These are phyloP conservation scores for Gandaritis pyraliata DNA, from an alignment of 2,888 invertebrate species.

Conservation along the genomic window DNA sequence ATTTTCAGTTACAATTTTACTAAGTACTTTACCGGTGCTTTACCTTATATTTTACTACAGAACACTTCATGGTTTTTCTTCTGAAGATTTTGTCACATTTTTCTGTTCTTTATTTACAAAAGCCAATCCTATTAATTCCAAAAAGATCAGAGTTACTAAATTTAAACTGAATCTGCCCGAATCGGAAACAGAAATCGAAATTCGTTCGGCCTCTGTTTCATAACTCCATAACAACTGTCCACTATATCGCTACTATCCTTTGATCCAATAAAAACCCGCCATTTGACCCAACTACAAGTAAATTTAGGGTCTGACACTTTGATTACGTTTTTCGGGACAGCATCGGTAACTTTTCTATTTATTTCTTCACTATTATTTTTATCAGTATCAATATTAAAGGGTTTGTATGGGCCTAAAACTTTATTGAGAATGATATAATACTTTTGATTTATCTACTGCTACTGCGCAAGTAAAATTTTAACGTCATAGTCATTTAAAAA, in stretches of 20 bases:
- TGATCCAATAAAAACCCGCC: conserved; percentile 25
- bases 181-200: conserved; percentile 1
- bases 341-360: conserved; percentile 12
- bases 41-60: no score
- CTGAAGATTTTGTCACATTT: no score
- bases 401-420: not conserved
- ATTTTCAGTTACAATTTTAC: not conserved
- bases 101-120: no score
- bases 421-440: no score
- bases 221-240: conserved; percentile 18
- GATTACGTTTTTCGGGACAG: conserved; percentile 26
- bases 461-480: no score
- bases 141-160: not conserved
- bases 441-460: no score
- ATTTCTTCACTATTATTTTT: conserved; percentile 11
- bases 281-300: conserved; percentile 30
- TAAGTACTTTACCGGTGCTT: no score
- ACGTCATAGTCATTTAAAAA: no score
- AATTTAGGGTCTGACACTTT: conserved; percentile 27
- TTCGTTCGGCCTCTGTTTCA: not conserved
- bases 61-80: no score
- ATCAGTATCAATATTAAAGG: not conserved
- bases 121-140: no score
- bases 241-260: conserved; percentile 21
- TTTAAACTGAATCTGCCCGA: not conserved